Evolutionary conservation across 2,113 vertebrate genomes (phyloP).

Genomic region (Epinephelus cyanopodus): DNA sequence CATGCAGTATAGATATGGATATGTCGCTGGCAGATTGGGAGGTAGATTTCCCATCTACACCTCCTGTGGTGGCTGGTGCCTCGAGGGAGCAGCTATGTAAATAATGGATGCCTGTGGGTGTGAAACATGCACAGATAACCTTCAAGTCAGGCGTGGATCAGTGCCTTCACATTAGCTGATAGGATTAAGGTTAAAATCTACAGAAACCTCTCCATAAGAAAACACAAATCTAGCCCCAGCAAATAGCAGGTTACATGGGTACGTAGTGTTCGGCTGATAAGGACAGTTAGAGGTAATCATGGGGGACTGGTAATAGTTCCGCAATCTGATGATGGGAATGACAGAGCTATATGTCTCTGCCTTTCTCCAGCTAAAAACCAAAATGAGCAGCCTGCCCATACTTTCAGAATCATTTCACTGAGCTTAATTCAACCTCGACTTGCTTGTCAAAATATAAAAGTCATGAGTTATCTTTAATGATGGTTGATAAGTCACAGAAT

Average conservation of each 20-base stretch:
- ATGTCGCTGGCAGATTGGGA: conserved; percentile 81
- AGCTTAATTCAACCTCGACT: conserved; percentile 18
- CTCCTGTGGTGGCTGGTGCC: conserved; percentile 76
- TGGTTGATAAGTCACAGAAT: conserved; percentile 23
- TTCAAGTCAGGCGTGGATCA: conserved; percentile 84
- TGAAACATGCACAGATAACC: conserved; percentile 85
- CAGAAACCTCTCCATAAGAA: conserved; percentile 81
- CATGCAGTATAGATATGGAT: conserved; percentile 81
- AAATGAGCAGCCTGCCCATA: conserved; percentile 25
- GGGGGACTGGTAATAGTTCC: conserved; percentile 61
- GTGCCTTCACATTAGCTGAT: conserved; percentile 83
- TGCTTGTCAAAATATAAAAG: conserved; percentile 42
- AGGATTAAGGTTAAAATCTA: conserved; percentile 84
- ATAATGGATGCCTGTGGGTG: conserved; percentile 83
- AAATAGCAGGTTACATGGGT: conserved; percentile 68
- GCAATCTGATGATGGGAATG: conserved; percentile 66
- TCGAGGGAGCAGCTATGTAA: conserved; percentile 82
- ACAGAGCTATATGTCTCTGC: conserved; percentile 49
- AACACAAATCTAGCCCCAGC: conserved; percentile 68
- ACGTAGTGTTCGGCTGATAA: conserved; percentile 69
- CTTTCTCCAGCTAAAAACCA: conserved; percentile 43
- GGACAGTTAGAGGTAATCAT: conserved; percentile 67
- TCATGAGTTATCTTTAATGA: conserved; percentile 4
- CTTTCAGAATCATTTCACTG: conserved; percentile 28
- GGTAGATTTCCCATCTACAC: conserved; percentile 81